Percentiles rank a stretch among this genome's conserved stretches.
These are phyloP conservation scores for Onthophagus sagittarius DNA, from an alignment of 2,888 invertebrate species.

Conservation along the genomic window DNA sequence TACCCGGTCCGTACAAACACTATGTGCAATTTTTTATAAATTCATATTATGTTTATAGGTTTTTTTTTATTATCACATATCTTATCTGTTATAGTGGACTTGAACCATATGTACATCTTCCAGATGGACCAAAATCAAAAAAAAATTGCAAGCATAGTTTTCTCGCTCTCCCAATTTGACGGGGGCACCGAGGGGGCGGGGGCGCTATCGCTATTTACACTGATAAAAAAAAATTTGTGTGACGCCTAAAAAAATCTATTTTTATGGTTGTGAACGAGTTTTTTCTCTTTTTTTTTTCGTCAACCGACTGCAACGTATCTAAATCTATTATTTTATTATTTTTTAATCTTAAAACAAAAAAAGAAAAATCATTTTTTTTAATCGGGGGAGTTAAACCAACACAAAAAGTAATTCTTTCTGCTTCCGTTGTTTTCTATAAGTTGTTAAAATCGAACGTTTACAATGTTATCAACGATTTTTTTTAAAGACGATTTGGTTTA, in stretches of 20 bases:
- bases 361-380: too few species aligned
- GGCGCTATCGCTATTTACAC: slow-evolving; percentile 8
- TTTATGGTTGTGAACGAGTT: background rate
- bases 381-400: background rate
- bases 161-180: background rate
- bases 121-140: slow-evolving; percentile 4
- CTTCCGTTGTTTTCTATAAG: background rate
- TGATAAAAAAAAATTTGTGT: background rate
- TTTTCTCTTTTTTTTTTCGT: too few species aligned
- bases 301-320: background rate
- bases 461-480: background rate
- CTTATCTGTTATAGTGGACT: slow-evolving; percentile 20
- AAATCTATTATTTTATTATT: too few species aligned
- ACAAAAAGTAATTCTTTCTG: background rate
- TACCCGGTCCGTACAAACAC: slow-evolving; percentile 5
- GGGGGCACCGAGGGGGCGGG: background rate
- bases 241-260: slow-evolving; percentile 8
- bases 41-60: slow-evolving; percentile 24
- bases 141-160: slow-evolving; percentile 6
- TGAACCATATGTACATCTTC: slow-evolving; percentile 8
- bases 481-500: background rate
- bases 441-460: background rate
- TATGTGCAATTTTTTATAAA: slow-evolving; percentile 24
- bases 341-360: too few species aligned
- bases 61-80: slow-evolving; percentile 21